These are phyloP conservation scores for Penelope pileata DNA, from an alignment of 2,113 vertebrate species.

Conservation along the genomic window DNA sequence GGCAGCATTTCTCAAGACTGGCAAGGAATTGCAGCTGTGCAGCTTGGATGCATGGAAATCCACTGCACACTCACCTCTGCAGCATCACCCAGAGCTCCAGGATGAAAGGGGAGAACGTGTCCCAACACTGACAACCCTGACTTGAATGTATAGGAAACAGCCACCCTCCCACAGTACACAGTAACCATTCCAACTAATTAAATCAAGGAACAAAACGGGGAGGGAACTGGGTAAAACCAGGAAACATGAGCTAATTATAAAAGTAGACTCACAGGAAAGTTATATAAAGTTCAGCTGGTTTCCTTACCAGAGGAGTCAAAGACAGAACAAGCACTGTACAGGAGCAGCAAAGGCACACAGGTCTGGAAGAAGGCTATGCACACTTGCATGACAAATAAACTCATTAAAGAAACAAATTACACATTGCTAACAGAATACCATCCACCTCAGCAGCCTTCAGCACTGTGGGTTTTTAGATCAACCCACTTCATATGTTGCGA, in stretches of 20 bases:
- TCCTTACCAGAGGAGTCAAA: neutral
- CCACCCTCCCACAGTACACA: neutral
- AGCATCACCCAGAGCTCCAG: rapidly evolving
- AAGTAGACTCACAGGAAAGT: neutral
- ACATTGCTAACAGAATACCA: neutral
- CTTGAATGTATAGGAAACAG: too few species aligned
- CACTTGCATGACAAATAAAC: conserved; percentile 24
- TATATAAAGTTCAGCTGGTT: neutral
- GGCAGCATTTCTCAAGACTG: neutral
- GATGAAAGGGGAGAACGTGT: neutral
- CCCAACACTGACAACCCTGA: neutral
- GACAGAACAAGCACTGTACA: neutral
- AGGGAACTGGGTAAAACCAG: neutral
- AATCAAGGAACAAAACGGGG: neutral
- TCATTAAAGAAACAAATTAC: conserved; percentile 55
- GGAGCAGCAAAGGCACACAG: neutral
- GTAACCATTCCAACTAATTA: neutral
- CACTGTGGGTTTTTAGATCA: conserved; percentile 7
- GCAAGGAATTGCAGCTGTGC: neutral
- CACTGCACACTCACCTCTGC: neutral
- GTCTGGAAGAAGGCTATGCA: neutral
- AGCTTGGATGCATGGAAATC: neutral
- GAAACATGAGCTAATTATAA: neutral
- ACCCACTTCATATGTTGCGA: neutral
- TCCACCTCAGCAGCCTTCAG: neutral